phyloP scores from a whole-genome alignment of 64 coral and sea anemone species.

The Astreopora myriophthalma region DNA sequence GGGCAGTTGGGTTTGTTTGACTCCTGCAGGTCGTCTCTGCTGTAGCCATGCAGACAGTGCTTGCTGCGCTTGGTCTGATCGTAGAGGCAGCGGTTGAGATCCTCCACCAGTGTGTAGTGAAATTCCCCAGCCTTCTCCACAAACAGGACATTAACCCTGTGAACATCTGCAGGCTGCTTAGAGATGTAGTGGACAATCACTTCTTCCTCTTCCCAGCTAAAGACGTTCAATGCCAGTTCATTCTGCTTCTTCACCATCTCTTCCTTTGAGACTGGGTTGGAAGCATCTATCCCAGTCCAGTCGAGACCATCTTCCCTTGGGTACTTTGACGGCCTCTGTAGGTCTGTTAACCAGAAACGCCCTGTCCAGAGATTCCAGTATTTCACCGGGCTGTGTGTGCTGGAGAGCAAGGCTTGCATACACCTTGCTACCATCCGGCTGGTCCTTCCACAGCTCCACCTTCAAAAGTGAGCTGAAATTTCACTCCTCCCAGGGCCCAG shows the following conservation, averaged over 20 bases:
- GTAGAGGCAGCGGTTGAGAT: not conserved
- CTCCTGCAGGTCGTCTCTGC: not conserved
- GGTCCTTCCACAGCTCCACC: too few species aligned
- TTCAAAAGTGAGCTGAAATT: too few species aligned
- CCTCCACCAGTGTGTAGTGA: conserved; percentile 5
- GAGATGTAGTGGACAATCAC: not conserved
- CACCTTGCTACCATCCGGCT: too few species aligned
- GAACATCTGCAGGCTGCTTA: not conserved
- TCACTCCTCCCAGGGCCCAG: too few species aligned
- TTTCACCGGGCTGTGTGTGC: too few species aligned
- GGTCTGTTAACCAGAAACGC: too few species aligned
- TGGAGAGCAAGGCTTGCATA: too few species aligned
- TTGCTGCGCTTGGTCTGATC: not conserved
- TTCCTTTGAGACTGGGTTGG: not conserved
- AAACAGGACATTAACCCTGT: conserved; percentile 11
- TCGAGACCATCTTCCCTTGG: too few species aligned
- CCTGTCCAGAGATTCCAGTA: too few species aligned
- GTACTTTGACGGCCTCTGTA: too few species aligned
- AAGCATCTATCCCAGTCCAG: not conserved
- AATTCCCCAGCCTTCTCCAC: not conserved
- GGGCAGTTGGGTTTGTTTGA: not conserved
- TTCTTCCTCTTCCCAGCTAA: too few species aligned
- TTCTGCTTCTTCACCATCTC: not conserved
- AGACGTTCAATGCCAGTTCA: not conserved
- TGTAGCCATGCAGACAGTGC: not conserved